Base-by-base conservation (phyloP, 1,140 invertebrate species). In the Mizuhopecten yessoensis region DNA sequence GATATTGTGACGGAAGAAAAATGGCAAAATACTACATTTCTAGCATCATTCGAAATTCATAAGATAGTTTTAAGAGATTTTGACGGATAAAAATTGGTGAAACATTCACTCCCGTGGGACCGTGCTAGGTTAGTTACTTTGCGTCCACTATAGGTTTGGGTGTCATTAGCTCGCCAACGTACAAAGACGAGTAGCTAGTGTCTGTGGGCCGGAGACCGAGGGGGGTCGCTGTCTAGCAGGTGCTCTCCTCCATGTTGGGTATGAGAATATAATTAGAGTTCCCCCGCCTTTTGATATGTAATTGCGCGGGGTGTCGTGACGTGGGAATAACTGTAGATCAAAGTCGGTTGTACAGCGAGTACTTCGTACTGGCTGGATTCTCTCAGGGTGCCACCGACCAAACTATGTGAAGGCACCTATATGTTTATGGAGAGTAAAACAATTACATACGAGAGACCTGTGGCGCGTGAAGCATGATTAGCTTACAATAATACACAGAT, bases 231-330 rank as follows among this genome's bases (percentile, higher is more conserved):
- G 23, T n/a, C 1, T n/a, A 75, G 57, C 57, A 75, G 57, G 57
- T 75, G 57, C 57, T 29, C 57, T 29, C 57, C 57, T 75, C 57
- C 57, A 75, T 75, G 57, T 75, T 29, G 57, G 57, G 57, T 75
- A 75, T 75, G 57, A 75, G 57, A 75, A 75, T 75, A 75, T 75
- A 75, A 75, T 75, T 75, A 75, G 57, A 75, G n/a, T n/a, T 75
- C 57, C 57, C 57, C 57, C 57, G 57, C n/a, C 57, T 75, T 75
- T 75, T 75, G 57, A 75, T 75, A 75, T 29, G 3, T 75, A 75
- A 75, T 75, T 75, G 57, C 57, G 9, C 57, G n/a, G 57, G 57
- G 57, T 75, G 57, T 75, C 57, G 57, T 75, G 57, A 75, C 57
- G 57, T 75, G 57, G 57, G 57, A 75, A 75, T 75, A 75, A n/a